Percentiles rank a stretch among this genome's conserved stretches.
Evolutionary conservation across 2,113 vertebrate genomes (phyloP).

Genomic region (Regulus satrapa): DNA sequence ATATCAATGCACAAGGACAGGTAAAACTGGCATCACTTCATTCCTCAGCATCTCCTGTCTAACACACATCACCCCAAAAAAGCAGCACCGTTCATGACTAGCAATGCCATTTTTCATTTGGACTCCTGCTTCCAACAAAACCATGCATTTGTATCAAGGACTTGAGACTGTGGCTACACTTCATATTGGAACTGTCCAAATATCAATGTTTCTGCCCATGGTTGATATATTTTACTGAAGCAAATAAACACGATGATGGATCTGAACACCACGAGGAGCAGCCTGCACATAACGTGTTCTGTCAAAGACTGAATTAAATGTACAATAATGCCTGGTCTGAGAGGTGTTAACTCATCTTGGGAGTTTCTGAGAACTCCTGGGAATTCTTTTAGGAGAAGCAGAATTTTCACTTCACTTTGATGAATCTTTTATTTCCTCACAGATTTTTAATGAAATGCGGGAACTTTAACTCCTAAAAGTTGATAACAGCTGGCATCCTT

Average conservation of each 20-base stretch:
- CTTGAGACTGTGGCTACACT: not conserved
- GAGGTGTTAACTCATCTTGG: not conserved
- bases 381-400: conserved; percentile 6
- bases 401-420: conserved; percentile 19
- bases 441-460: conserved; percentile 20
- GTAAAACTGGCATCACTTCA: not conserved
- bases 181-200: not conserved
- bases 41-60: not conserved
- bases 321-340: not conserved
- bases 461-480: conserved; percentile 43
- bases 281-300: not conserved
- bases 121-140: not conserved
- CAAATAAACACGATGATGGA: not conserved
- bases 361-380: not conserved
- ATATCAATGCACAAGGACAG: not conserved
- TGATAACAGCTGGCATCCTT: conserved; percentile 44
- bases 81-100: not conserved
- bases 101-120: not conserved
- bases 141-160: not conserved
- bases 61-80: not conserved
- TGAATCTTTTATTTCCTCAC: conserved; percentile 25
- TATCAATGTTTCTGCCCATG: not conserved
- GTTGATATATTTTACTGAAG: not conserved
- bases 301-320: not conserved
- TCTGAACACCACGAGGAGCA: not conserved